phyloP scores from a whole-genome alignment of 2,888 invertebrate species.

The Sinohyriopsis cumingii region DNA sequence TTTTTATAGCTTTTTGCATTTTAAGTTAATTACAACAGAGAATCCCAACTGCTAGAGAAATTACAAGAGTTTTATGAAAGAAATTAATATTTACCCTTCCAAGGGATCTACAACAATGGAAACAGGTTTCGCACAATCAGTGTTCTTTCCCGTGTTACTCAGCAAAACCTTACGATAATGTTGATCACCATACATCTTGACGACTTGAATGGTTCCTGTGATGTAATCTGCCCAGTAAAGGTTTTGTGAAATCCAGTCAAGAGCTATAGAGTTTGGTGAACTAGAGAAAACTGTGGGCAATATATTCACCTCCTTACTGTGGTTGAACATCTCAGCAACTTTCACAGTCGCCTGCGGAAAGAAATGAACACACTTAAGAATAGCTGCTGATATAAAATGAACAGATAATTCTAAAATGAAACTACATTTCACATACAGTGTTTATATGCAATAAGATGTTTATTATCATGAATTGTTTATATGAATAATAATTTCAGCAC shows the following conservation, averaged over 20 bases:
- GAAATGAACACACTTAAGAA: background rate
- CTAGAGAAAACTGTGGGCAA: constrained; percentile 75
- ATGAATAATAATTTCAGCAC: too few species aligned
- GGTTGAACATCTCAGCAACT: constrained; percentile 73
- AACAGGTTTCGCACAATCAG: constrained; percentile 90
- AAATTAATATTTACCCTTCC: constrained; percentile 80
- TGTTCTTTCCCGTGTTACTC: constrained; percentile 89
- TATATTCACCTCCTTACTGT: constrained; percentile 12
- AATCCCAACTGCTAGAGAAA: too few species aligned
- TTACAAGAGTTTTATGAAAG: too few species aligned
- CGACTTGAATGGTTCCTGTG: constrained; percentile 85
- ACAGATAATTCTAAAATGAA: too few species aligned
- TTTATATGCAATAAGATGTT: too few species aligned
- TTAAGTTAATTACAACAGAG: too few species aligned
- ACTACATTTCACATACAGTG: too few species aligned
- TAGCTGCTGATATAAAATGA: too few species aligned
- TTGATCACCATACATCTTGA: constrained; percentile 81
- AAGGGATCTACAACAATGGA: constrained; percentile 91
- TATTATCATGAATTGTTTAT: too few species aligned
- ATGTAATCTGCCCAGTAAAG: constrained; percentile 90
- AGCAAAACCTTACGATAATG: constrained; percentile 89
- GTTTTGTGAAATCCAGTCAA: constrained; percentile 97
- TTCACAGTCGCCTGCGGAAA: constrained; percentile 24
- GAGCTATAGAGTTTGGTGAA: constrained; percentile 91
- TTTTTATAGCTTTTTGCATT: background rate